These are phyloP conservation scores for Ormia ochracea DNA, from an alignment of 2,888 invertebrate species.

Conservation along the genomic window DNA sequence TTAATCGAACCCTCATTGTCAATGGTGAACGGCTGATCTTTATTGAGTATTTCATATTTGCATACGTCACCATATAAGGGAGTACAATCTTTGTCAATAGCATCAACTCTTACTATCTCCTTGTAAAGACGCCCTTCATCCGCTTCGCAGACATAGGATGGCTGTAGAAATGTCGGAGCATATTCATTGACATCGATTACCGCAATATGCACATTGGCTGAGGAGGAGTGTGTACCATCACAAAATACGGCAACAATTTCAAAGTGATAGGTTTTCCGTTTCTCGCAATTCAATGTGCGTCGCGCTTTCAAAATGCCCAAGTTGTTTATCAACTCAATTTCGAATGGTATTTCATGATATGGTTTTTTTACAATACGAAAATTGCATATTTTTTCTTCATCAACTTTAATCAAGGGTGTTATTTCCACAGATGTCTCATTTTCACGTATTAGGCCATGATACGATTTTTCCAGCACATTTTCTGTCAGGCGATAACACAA, in stretches of 20 bases:
- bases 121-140: slow-evolving; percentile 94
- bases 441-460: slow-evolving; percentile 94
- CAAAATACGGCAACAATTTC: slow-evolving; percentile 96
- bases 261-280: slow-evolving; percentile 95
- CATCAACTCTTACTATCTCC: slow-evolving; percentile 93
- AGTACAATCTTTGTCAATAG: slow-evolving; percentile 96
- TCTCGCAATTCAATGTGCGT: slow-evolving; percentile 93
- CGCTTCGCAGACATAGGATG: slow-evolving; percentile 89
- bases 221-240: slow-evolving; percentile 89
- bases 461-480: slow-evolving; percentile 86
- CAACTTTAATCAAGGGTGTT: slow-evolving; percentile 91
- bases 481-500: slow-evolving; percentile 65
- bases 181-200: slow-evolving; percentile 98
- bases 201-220: slow-evolving; percentile 94
- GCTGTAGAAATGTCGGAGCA: slow-evolving; percentile 92
- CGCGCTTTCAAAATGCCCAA: slow-evolving; percentile 89
- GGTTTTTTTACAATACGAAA: slow-evolving; percentile 94
- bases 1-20: slow-evolving; percentile 95
- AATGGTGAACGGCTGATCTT: slow-evolving; percentile 92
- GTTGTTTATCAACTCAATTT: slow-evolving; percentile 86
- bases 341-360: slow-evolving; percentile 95
- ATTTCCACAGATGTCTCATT: slow-evolving; percentile 95
- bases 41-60: slow-evolving; percentile 96
- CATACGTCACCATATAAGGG: slow-evolving; percentile 95
- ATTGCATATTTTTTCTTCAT: slow-evolving; percentile 88